Base-by-base conservation (phyloP, 2,888 invertebrate genomes). In the Stramonita haemastoma region DNA sequence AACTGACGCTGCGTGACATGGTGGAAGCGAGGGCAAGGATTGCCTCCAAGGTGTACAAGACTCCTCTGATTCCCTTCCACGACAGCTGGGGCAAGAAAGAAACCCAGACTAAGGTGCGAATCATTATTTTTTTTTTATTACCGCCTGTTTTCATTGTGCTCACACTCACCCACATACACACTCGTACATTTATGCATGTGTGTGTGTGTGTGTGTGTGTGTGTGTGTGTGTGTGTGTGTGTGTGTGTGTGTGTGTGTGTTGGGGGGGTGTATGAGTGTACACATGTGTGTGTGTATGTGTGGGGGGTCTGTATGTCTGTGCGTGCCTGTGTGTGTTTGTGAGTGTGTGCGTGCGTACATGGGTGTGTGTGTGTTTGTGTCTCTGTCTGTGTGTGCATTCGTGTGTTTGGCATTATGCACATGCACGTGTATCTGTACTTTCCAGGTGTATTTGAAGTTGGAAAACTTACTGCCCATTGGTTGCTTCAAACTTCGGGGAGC, bases 401-500 rank as follows among this genome's bases (percentile, higher is more conserved):
- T 46, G 46, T 46, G 46, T 46, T 46, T 46, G 46, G 46, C 46
- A 46, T 46, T 46, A 8, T 46, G 46, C 46, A 46, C 46, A 8
- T 46, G 66, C 26, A 26, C 13, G 66, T 66, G 66, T 66, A 26
- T 66, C 1, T 66, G 66, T 22, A 11, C 79, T 86, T 90, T 92
- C 19, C 91, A 95, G 95, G 94, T 95, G 29, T 95, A 93, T 90
- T 89, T 95, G 19, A 95, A 95, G 90, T 90, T 95, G 77, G 95
- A 95, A 91, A 95, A 95, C 89, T 92, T 95, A 26, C 95, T 95
- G 89, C 93, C 94, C 6, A 94, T 93, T 79, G 95, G 95, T n/a
- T 94, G 95, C 56, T 95, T 95, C 91, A 95, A 95, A 90, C 87
- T 95, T 15, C 91, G 95, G 57, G 95, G 95, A 15, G 95, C 95